These are phyloP conservation scores for Entomyzon cyanotis DNA, from an alignment of 2,113 vertebrate species.

Conservation along the genomic window DNA sequence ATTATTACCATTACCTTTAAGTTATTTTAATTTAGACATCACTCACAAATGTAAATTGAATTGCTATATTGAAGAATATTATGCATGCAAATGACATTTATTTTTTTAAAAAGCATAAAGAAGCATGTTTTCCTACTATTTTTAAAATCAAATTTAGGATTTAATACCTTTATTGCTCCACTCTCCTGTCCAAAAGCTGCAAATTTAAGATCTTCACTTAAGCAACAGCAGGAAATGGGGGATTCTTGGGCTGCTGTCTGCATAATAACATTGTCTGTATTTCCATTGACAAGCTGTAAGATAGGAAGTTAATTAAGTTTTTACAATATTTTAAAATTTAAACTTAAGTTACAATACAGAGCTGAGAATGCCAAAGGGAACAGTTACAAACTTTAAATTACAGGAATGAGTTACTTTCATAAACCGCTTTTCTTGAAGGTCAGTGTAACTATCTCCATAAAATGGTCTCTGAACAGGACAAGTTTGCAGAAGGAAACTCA, in stretches of 20 bases:
- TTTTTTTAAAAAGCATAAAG: background rate
- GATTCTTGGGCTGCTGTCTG: conserved; percentile 78
- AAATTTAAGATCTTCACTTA: conserved; percentile 74
- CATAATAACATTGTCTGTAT: conserved; percentile 75
- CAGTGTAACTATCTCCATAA: background rate
- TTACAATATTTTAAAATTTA: background rate
- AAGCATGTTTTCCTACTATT: background rate
- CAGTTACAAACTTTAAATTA: background rate
- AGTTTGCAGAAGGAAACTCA: background rate
- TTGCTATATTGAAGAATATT: background rate
- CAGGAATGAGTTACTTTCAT: background rate
- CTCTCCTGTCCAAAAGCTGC: conserved; percentile 82
- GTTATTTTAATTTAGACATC: background rate
- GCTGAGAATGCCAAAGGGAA: background rate
- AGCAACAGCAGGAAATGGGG: conserved; percentile 83
- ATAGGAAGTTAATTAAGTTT: background rate
- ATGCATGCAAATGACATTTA: background rate
- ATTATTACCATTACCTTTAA: background rate
- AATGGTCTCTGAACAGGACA: background rate
- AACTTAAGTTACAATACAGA: background rate
- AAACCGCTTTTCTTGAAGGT: background rate
- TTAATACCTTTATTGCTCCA: conserved; percentile 84
- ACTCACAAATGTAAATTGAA: background rate
- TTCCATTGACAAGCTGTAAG: conserved; percentile 84
- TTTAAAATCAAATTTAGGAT: background rate